Conservation (phyloP, 1,140 invertebrate genomes). For the Achatina immaculata region DNA sequence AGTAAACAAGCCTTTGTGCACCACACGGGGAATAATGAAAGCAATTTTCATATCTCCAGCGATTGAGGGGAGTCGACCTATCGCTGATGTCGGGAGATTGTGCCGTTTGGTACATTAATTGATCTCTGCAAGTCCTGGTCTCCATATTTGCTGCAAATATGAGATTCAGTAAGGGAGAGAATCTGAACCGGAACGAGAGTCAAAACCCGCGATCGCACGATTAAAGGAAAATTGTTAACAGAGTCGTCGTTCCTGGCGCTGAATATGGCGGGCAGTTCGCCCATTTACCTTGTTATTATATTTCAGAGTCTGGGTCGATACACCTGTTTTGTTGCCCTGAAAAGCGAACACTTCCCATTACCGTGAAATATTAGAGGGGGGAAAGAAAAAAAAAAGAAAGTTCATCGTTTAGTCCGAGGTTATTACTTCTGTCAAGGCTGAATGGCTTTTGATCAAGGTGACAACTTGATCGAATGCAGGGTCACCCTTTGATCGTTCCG, state of each 20-base stretch:
- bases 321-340: background rate
- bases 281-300: conserved; percentile 34
- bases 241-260: background rate
- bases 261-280: conserved; percentile 22
- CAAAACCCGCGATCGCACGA: conserved; percentile 26
- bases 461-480: conserved; percentile 1
- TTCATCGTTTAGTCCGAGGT: conserved; percentile 6
- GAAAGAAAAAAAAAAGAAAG: conserved; percentile 1
- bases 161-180: background rate
- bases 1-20: background rate
- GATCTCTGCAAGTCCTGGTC: background rate
- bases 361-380: background rate
- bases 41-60: background rate
- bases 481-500: conserved; percentile 21
- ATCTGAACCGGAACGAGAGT: conserved; percentile 16
- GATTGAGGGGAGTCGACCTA: background rate
- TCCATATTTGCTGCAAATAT: conserved; percentile 12
- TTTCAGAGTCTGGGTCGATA: conserved; percentile 22
- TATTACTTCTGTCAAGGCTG: background rate
- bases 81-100: background rate
- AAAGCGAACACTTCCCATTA: background rate
- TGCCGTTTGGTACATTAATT: background rate
- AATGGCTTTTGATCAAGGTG: conserved; percentile 12
- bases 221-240: conserved; percentile 28
- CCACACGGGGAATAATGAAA: background rate